phyloP scores from a whole-genome alignment of 2,888 invertebrate species.

The Volucella bombylans region DNA sequence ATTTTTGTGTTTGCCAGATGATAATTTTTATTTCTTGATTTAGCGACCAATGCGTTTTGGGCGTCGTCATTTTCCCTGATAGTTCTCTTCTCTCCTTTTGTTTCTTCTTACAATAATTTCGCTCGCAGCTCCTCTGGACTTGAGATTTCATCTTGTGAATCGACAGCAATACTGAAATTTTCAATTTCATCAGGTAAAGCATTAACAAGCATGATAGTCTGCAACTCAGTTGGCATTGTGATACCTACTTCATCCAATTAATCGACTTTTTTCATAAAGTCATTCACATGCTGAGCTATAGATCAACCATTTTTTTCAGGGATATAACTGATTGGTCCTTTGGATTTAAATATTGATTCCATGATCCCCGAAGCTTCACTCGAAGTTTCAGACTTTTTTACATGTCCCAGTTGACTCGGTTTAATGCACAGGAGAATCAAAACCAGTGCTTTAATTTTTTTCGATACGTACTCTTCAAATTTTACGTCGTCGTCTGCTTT shows the following conservation, averaged over 20 bases:
- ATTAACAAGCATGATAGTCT: conserved; percentile 51
- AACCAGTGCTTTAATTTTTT: conserved; percentile 49
- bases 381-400: conserved; percentile 43
- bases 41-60: too few species aligned
- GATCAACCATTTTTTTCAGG: conserved; percentile 34
- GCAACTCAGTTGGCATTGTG: conserved; percentile 31
- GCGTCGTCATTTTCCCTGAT: too few species aligned
- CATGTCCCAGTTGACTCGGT: conserved; percentile 33
- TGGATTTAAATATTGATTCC: conserved; percentile 32
- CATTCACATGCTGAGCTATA: conserved; percentile 26
- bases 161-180: conserved; percentile 47
- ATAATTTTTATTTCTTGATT: too few species aligned
- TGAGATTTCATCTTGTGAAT: conserved; percentile 32
- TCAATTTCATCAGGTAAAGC: conserved; percentile 40
- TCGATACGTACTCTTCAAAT: conserved; percentile 14
- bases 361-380: conserved; percentile 30
- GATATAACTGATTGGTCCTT: conserved; percentile 28
- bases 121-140: conserved; percentile 15
- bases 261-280: conserved; percentile 35
- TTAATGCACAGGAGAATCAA: conserved; percentile 35
- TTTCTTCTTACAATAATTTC: conserved; percentile 37
- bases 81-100: not conserved
- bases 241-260: conserved; percentile 42
- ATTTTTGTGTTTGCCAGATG: too few species aligned
- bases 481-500: not conserved